These are phyloP conservation scores for Scolopax bukidnonensis DNA, from an alignment of 2,797 vertebrate genomes.

Conservation along the genomic window DNA sequence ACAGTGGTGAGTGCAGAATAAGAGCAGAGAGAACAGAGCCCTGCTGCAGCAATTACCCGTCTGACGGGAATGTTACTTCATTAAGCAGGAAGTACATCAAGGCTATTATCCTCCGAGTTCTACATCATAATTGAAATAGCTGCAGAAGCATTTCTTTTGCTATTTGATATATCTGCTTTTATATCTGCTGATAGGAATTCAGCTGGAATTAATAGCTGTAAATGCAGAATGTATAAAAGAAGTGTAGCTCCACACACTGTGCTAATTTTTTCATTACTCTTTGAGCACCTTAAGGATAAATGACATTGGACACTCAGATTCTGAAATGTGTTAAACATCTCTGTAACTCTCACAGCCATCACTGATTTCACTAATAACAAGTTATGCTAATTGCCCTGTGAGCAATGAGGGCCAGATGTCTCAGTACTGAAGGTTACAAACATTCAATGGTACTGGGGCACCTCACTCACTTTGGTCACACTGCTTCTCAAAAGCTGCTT, in stretches of 20 bases:
- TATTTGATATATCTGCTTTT: conserved; percentile 44
- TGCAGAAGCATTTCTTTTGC: conserved; percentile 27
- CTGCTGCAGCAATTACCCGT: conserved; percentile 21
- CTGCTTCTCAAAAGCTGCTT: neutral
- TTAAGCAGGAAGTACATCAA: conserved; percentile 55
- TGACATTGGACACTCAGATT: conserved; percentile 2
- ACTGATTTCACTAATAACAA: conserved; percentile 21
- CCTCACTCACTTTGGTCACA: neutral
- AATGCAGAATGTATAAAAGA: conserved; percentile 22
- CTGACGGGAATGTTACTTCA: conserved; percentile 43
- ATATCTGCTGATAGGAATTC: conserved; percentile 50
- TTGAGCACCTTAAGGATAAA: conserved; percentile 28
- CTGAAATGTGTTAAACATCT: conserved; percentile 24
- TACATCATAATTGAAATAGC: conserved; percentile 45
- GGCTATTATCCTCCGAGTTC: conserved; percentile 26
- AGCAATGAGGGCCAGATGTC: neutral
- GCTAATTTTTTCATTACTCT: conserved; percentile 34
- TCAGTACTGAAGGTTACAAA: neutral
- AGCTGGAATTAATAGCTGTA: conserved; percentile 49
- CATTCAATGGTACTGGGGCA: neutral
- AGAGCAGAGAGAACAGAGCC: neutral
- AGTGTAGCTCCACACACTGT: neutral
- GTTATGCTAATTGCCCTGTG: conserved; percentile 5
- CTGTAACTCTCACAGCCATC: conserved; percentile 2
- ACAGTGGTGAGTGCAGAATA: neutral